Percentiles rank a stretch among this genome's conserved stretches.
Conservation (phyloP, 2,113 vertebrate species). For the Myrmecobius fasciatus region DNA sequence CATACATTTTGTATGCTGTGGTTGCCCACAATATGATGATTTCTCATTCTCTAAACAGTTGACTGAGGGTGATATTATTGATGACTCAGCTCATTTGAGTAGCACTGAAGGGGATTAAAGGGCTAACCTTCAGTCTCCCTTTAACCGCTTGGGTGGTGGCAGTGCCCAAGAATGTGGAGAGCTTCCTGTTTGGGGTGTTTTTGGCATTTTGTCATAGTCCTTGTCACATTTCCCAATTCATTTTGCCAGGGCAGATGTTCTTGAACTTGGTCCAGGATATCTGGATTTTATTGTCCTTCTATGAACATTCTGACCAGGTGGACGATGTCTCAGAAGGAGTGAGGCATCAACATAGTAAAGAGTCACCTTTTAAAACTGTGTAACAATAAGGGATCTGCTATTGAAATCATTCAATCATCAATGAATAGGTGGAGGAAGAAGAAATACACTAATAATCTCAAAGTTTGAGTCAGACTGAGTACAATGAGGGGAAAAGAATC, state of each 20-base stretch:
- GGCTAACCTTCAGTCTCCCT: neutral
- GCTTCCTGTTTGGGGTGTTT: neutral
- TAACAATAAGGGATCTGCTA: constrained; percentile 10
- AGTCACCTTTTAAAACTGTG: neutral
- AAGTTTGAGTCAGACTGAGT: neutral
- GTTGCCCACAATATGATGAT: neutral
- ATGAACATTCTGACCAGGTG: neutral
- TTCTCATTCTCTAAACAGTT: constrained; percentile 46
- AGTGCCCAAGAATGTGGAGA: constrained; percentile 52
- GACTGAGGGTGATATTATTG: neutral
- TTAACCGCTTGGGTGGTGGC: constrained; percentile 8
- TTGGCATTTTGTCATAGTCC: constrained; percentile 14
- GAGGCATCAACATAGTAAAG: neutral
- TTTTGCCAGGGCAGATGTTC: constrained; percentile 35
- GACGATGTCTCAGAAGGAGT: neutral
- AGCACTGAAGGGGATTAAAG: constrained; percentile 9
- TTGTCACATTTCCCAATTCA: constrained; percentile 16
- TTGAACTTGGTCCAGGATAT: constrained; percentile 22
- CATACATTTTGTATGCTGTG: neutral
- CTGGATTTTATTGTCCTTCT: constrained; percentile 21
- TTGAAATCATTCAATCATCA: constrained; percentile 2
- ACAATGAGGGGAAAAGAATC: neutral
- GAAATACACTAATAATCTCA: neutral
- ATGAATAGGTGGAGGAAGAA: neutral
- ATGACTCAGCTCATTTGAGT: constrained; percentile 56